These are phyloP conservation scores for Manacus vitellinus DNA, from an alignment of 2,113 vertebrate genomes.

Conservation along the genomic window DNA sequence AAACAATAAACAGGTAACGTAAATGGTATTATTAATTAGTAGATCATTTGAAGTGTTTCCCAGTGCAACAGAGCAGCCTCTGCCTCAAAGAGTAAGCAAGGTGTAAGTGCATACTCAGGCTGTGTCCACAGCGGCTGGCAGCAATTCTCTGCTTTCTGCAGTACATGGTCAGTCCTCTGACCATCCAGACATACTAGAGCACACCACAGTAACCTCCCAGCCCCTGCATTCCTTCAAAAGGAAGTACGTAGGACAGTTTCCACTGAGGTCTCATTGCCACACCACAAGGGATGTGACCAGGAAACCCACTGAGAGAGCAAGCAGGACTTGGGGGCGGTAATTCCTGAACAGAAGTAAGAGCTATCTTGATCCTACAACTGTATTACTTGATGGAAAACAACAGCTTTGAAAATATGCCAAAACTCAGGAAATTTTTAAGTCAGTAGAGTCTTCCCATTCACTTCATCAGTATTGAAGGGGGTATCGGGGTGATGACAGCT, in stretches of 20 bases:
- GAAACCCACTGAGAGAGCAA: neutral
- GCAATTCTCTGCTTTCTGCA: neutral
- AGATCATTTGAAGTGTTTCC: neutral
- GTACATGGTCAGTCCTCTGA: neutral
- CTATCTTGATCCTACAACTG: neutral
- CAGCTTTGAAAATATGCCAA: neutral
- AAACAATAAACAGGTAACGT: neutral
- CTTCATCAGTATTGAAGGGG: fast-evolving
- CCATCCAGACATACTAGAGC: neutral
- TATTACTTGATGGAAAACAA: neutral
- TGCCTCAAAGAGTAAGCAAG: neutral
- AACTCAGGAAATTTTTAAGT: neutral
- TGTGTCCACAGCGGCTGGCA: neutral
- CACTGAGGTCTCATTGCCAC: neutral
- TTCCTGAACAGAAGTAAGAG: neutral
- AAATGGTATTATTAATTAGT: neutral
- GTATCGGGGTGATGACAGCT: neutral
- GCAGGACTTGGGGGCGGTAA: neutral
- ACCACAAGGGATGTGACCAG: neutral
- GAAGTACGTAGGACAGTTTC: neutral
- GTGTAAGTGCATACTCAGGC: no score
- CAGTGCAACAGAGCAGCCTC: neutral
- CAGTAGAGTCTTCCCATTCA: neutral
- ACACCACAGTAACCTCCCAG: neutral
- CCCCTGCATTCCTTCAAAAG: neutral